Evolutionary conservation across 2,888 invertebrate genomes (phyloP).

Genomic region (Drosophila algonquin): DNA sequence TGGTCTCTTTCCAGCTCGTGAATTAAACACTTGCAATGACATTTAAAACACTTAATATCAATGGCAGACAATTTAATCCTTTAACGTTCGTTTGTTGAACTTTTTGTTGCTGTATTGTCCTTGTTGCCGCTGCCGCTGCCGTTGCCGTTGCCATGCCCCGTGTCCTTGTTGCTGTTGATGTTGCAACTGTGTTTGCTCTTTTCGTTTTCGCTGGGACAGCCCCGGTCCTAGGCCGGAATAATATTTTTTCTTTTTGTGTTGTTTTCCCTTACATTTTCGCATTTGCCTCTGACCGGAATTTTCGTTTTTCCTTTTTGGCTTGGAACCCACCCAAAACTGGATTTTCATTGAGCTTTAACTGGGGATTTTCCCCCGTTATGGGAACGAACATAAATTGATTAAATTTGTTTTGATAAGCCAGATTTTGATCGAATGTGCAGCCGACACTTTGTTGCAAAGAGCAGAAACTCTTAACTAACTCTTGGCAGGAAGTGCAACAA

Average conservation of each 20-base stretch:
- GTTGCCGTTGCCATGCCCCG: constrained; percentile 22
- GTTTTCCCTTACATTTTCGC: constrained; percentile 47
- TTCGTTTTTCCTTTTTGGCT: constrained; percentile 29
- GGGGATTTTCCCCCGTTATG: constrained; percentile 34
- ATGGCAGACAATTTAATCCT: constrained; percentile 74
- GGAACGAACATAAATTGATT: constrained; percentile 36
- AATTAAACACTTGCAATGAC: constrained; percentile 76
- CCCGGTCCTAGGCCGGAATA: constrained; percentile 61
- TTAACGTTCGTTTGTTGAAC: constrained; percentile 74
- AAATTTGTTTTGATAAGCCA: constrained; percentile 34
- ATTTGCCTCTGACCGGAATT: constrained; percentile 38
- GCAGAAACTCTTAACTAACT: constrained; percentile 1
- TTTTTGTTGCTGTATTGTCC: constrained; percentile 41
- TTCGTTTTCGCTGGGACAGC: constrained; percentile 11
- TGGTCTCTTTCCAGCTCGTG: constrained; percentile 40
- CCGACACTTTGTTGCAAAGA: not conserved
- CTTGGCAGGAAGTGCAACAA: not conserved
- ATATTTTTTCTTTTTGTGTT: constrained; percentile 53
- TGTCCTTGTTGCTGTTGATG: constrained; percentile 35
- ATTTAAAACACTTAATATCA: constrained; percentile 77
- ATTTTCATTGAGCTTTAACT: constrained; percentile 51
- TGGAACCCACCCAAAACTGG: constrained; percentile 50
- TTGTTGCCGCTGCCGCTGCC: constrained; percentile 28
- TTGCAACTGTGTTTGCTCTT: constrained; percentile 38
- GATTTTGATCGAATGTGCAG: constrained; percentile 14